Conservation (phyloP, 2,888 invertebrate species). For the Leucoma salicis region DNA sequence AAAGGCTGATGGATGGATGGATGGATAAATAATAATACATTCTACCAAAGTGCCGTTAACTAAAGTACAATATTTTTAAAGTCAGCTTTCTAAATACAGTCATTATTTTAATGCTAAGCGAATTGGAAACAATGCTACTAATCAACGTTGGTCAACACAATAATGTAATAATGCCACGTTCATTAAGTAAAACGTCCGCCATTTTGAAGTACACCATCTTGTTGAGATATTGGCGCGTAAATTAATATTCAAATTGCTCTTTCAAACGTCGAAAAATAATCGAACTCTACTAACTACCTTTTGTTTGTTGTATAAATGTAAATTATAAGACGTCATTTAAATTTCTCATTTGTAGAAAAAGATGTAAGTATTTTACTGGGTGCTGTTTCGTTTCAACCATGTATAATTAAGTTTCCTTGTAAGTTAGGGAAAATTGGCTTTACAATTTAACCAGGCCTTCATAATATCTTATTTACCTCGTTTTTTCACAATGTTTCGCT, state of each 20-base stretch:
- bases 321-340: slow-evolving; percentile 32
- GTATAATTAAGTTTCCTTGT: too few species aligned
- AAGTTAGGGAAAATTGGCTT: too few species aligned
- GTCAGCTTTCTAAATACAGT: slow-evolving; percentile 28
- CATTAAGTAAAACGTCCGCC: slow-evolving; percentile 54
- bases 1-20: too few species aligned
- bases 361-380: background rate
- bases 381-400: too few species aligned
- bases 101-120: slow-evolving; percentile 13
- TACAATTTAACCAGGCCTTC: too few species aligned
- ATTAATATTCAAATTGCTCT: slow-evolving; percentile 67
- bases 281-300: slow-evolving; percentile 49
- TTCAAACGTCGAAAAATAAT: slow-evolving; percentile 69
- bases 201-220: slow-evolving; percentile 56
- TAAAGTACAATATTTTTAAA: slow-evolving; percentile 5
- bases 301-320: slow-evolving; percentile 45
- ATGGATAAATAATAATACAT: too few species aligned
- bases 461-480: too few species aligned
- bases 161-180: slow-evolving; percentile 45
- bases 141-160: slow-evolving; percentile 40
- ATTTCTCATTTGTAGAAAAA: slow-evolving; percentile 27
- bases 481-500: too few species aligned
- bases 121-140: slow-evolving; percentile 36
- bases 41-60: too few species aligned
- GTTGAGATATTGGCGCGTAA: slow-evolving; percentile 61